A percentile compares a stretch with the other conserved stretches of the same genome.
phyloP scores from a whole-genome alignment of 2,113 vertebrate species.

The Syngnathus scovelli region DNA sequence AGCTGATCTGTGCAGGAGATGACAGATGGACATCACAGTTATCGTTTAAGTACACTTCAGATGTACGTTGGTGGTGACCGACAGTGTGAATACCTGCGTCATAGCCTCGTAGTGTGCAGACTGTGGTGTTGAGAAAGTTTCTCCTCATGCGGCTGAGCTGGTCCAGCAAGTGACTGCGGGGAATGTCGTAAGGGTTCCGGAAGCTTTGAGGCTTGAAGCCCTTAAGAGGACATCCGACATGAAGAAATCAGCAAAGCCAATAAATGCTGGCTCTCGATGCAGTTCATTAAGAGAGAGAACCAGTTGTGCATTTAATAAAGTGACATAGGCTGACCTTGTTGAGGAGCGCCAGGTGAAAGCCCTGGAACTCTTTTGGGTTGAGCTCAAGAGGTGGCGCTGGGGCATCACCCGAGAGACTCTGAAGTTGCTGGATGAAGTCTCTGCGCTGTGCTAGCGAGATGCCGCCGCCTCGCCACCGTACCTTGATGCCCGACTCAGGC shows the following conservation, averaged over 20 bases:
- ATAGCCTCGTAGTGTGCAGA: slow-evolving; percentile 82
- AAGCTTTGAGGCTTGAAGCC: slow-evolving; percentile 91
- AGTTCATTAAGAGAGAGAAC: background rate
- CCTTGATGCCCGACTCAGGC: slow-evolving; percentile 86
- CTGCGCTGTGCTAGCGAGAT: slow-evolving; percentile 82
- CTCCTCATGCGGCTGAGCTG: slow-evolving; percentile 95
- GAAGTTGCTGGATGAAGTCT: slow-evolving; percentile 88
- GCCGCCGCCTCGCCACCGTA: slow-evolving; percentile 79
- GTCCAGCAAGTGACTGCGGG: slow-evolving; percentile 90
- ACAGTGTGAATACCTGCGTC: slow-evolving; percentile 80
- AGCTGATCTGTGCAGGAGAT: slow-evolving; percentile 76
- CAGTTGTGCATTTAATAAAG: background rate
- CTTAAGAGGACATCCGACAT: slow-evolving; percentile 50
- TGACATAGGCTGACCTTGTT: slow-evolving; percentile 72
- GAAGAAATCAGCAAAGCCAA: background rate
- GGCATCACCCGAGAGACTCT: slow-evolving; percentile 82
- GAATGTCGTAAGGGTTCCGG: slow-evolving; percentile 95
- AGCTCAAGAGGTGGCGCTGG: slow-evolving; percentile 77
- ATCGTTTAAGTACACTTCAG: background rate
- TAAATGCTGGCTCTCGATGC: background rate
- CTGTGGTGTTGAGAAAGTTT: slow-evolving; percentile 86
- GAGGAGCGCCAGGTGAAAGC: slow-evolving; percentile 88
- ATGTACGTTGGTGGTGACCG: background rate
- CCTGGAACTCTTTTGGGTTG: slow-evolving; percentile 91
- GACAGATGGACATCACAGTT: background rate